Conservation (phyloP, 2,113 vertebrate genomes). For the Corythaeola cristata region DNA sequence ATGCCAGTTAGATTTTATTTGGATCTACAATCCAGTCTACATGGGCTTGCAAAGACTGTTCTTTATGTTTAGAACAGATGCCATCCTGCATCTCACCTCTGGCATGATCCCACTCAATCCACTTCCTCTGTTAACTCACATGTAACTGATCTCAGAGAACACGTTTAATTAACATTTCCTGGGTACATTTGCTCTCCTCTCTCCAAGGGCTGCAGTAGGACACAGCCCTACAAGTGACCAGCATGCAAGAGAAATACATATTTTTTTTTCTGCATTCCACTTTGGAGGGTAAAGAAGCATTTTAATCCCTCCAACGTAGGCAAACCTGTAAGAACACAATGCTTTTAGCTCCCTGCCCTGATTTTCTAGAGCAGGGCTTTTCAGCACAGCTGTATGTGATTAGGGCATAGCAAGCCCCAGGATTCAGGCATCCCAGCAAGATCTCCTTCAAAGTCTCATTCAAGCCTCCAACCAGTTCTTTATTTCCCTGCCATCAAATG, state of each 20-base stretch:
- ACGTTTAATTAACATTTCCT: neutral
- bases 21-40: neutral
- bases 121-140: neutral
- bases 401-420: neutral
- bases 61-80: neutral
- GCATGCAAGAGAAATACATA: rapidly evolving
- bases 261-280: neutral
- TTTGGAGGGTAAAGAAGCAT: neutral
- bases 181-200: neutral
- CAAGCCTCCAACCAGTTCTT: neutral
- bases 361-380: neutral
- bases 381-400: neutral
- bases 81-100: neutral
- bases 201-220: neutral
- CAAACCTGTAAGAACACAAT: neutral
- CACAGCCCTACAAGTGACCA: neutral
- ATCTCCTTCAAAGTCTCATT: neutral
- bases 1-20: neutral
- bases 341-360: neutral
- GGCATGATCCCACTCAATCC: neutral
- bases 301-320: neutral
- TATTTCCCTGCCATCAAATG: neutral
- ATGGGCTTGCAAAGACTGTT: neutral
- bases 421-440: neutral
- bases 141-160: neutral